Percentiles rank a stretch among this genome's conserved stretches.
Evolutionary conservation across 2,113 vertebrate species (phyloP).

Genomic region (Aythya baeri): DNA sequence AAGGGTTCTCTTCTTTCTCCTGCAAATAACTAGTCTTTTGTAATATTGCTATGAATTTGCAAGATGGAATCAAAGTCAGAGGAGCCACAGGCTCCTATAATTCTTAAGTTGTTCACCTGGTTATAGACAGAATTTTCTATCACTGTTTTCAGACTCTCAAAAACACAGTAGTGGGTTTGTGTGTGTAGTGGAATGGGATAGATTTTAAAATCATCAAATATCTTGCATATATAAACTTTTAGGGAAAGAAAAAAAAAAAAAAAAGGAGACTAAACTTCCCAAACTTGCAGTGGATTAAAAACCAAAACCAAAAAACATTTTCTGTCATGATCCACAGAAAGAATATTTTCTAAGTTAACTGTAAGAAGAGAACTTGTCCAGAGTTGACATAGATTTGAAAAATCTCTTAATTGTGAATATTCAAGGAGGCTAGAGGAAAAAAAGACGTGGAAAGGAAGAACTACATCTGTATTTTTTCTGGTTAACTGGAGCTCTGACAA

Average conservation of each 20-base stretch:
- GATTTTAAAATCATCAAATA: neutral
- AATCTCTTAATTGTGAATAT: neutral
- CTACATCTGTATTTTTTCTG: neutral
- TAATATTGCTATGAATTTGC: constrained; percentile 15
- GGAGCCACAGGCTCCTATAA: constrained; percentile 2
- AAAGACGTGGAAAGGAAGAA: neutral
- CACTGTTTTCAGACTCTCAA: neutral
- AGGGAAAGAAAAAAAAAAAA: neutral
- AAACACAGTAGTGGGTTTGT: neutral
- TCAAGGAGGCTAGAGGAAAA: neutral
- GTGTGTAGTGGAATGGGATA: neutral
- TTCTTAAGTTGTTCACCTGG: constrained; percentile 20
- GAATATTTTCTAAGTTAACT: neutral
- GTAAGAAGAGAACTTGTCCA: neutral
- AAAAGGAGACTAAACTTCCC: neutral
- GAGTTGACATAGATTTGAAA: neutral
- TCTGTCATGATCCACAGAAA: neutral
- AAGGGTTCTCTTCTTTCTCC: neutral
- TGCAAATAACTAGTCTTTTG: constrained; percentile 1
- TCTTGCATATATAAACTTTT: neutral
- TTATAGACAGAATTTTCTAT: neutral
- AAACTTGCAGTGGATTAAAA: neutral
- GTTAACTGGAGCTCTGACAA: neutral
- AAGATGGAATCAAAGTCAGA: neutral
- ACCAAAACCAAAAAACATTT: neutral